Percentiles rank a stretch among this genome's conserved stretches.
phyloP scores from a whole-genome alignment of 2,113 vertebrate species.

The Emydocephalus ijimae region DNA sequence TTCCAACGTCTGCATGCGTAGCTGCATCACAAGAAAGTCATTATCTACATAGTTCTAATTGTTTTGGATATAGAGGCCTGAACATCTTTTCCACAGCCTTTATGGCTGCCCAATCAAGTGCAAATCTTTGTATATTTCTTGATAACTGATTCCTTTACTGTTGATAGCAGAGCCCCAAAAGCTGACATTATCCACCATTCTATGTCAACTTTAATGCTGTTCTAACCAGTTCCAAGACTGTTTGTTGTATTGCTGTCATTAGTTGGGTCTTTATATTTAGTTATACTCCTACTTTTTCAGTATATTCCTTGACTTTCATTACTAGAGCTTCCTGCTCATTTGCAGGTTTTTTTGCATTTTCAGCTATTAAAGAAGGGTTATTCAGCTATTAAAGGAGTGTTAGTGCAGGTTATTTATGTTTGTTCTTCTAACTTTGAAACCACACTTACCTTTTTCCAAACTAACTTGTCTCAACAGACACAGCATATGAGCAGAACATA shows the following conservation, averaged over 20 bases:
- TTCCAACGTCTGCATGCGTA: neutral
- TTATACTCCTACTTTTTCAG: neutral
- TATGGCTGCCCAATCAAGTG: neutral
- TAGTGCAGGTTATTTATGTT: neutral
- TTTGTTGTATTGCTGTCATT: neutral
- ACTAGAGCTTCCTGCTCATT: neutral
- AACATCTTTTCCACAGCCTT: neutral
- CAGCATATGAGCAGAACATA: neutral
- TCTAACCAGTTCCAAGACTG: neutral
- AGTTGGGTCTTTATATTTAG: neutral
- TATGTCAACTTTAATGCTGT: neutral
- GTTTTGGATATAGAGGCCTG: neutral
- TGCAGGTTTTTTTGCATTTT: neutral
- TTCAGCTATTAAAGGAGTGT: neutral
- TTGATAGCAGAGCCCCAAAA: neutral
- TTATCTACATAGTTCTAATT: neutral
- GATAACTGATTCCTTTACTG: neutral
- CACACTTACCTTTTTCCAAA: neutral
- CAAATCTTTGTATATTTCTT: neutral
- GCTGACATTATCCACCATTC: neutral
- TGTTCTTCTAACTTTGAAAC: neutral
- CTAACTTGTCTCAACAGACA: neutral
- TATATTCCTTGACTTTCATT: neutral
- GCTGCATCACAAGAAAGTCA: neutral
- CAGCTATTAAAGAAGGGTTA: neutral